A percentile compares a stretch with the other conserved stretches of the same genome.
Evolutionary conservation across 2,888 invertebrate species (phyloP).

Genomic region (Xestia xanthographa): DNA sequence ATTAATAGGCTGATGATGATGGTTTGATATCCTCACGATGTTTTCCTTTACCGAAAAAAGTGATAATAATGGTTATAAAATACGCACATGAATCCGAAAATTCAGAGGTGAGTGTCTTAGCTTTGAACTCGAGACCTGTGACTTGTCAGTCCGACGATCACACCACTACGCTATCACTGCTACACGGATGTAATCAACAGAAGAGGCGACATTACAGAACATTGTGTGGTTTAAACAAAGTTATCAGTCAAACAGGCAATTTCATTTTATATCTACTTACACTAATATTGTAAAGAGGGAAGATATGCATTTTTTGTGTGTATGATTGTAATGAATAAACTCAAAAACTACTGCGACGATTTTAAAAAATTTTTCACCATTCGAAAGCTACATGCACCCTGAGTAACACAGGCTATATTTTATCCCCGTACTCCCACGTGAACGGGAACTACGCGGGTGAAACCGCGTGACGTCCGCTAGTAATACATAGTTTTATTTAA

Average conservation of each 20-base stretch:
- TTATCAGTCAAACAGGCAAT: background rate
- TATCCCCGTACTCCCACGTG: no score
- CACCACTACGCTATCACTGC: background rate
- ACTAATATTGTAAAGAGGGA: no score
- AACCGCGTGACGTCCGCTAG: no score
- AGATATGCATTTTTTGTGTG: no score
- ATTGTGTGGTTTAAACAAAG: background rate
- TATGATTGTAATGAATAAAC: no score
- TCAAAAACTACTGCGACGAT: no score
- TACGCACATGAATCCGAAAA: background rate
- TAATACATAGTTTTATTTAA: background rate
- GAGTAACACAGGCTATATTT: no score
- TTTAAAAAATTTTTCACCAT: no score
- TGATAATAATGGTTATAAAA: background rate
- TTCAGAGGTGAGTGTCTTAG: no score
- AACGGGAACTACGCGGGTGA: no score
- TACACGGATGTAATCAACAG: background rate
- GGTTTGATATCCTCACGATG: background rate
- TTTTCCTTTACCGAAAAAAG: background rate
- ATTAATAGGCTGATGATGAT: no score
- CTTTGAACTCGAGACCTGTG: background rate
- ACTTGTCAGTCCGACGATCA: background rate
- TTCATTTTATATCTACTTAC: background rate
- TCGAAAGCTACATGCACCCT: no score
- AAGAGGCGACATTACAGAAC: background rate